Evolutionary conservation across 2,113 vertebrate genomes (phyloP).

Genomic region (Alectura lathami): DNA sequence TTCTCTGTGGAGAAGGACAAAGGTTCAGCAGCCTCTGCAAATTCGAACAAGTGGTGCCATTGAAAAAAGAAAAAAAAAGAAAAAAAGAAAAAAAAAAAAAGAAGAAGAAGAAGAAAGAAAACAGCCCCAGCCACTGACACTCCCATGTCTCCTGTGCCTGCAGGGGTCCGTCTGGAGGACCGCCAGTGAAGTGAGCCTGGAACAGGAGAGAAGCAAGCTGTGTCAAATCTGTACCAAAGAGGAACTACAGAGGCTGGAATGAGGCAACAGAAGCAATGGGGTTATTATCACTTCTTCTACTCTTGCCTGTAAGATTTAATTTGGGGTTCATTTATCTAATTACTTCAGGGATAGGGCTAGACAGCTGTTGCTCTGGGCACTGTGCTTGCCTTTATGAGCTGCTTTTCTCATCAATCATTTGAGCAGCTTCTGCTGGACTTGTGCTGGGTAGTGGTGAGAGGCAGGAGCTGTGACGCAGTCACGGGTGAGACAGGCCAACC

Average conservation of each 20-base stretch:
- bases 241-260: neutral
- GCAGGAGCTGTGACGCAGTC: neutral
- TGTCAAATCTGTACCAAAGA: neutral
- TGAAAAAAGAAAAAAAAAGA: neutral
- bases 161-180: neutral
- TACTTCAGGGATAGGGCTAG: conserved; percentile 5
- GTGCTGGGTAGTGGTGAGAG: neutral
- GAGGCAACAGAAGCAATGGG: neutral
- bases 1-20: neutral
- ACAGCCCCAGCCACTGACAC: neutral
- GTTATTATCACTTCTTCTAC: neutral
- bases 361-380: conserved; percentile 58
- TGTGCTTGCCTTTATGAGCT: conserved; percentile 43
- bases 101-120: neutral
- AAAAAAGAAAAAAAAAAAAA: neutral
- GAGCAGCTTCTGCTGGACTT: conserved; percentile 21
- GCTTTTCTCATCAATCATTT: conserved; percentile 65
- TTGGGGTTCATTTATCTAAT: conserved; percentile 58
- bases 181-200: neutral
- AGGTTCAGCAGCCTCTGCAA: neutral
- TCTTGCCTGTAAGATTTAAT: neutral
- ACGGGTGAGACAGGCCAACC: neutral
- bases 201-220: neutral
- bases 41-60: neutral
- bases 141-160: neutral